Conservation (phyloP, 2,888 invertebrate species). For the Thecocarcelia acutangulata region DNA sequence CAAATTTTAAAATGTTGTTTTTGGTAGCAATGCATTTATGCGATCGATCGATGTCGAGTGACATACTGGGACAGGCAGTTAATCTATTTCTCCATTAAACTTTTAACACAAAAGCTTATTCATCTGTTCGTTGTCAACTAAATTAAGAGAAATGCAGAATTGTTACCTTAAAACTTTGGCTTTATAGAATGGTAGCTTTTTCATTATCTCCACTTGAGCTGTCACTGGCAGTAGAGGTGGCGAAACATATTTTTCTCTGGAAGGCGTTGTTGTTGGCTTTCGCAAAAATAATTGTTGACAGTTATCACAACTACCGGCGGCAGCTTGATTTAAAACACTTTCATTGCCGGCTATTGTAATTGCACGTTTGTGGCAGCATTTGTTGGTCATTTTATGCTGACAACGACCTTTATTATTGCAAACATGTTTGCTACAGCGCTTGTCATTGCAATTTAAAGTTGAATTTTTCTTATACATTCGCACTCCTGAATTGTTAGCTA, state of each 20-base stretch:
- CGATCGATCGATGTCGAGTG: too few species aligned
- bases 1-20: too few species aligned
- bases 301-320: background rate
- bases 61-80: too few species aligned
- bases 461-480: constrained; percentile 26
- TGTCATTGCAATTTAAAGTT: background rate
- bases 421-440: background rate
- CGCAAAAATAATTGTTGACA: constrained; percentile 11
- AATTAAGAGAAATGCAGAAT: background rate
- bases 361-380: constrained; percentile 5
- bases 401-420: background rate
- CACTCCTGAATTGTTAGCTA: constrained; percentile 14
- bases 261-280: background rate
- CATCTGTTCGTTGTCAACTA: background rate
- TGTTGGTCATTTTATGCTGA: background rate
- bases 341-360: background rate
- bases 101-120: background rate
- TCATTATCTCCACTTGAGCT: constrained; percentile 16
- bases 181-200: constrained; percentile 31
- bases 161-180: constrained; percentile 32
- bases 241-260: background rate
- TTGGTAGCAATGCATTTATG: too few species aligned
- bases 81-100: too few species aligned
- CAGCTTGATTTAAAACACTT: constrained; percentile 8
- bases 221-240: constrained; percentile 21